A percentile compares a stretch with the other conserved stretches of the same genome.
Evolutionary conservation across 2,888 invertebrate species (phyloP).

Genomic region (Limenitis camilla): DNA sequence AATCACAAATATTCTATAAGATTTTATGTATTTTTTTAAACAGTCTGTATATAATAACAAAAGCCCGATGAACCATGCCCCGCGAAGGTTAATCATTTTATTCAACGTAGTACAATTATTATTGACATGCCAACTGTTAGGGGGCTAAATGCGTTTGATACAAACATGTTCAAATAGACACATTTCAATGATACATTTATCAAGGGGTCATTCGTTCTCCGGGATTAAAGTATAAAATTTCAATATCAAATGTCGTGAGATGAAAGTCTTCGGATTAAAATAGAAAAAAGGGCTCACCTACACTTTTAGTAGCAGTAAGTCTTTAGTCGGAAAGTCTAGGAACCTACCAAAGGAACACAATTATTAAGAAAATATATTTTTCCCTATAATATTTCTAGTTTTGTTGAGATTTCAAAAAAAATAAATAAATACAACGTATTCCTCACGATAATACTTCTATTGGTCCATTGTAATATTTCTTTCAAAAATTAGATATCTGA

Average conservation of each 20-base stretch:
- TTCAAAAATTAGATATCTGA: too few relatives aligned
- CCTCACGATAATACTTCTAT: too few relatives aligned
- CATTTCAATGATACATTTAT: constrained; percentile 11
- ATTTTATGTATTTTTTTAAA: background rate
- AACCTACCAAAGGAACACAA: too few relatives aligned
- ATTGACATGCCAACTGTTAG: constrained; percentile 67
- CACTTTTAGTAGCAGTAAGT: too few relatives aligned
- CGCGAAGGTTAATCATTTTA: constrained; percentile 69
- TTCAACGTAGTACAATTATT: constrained; percentile 67
- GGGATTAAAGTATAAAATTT: background rate
- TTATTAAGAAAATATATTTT: too few relatives aligned
- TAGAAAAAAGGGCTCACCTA: too few relatives aligned
- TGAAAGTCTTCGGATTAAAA: too few relatives aligned
- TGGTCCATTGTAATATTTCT: too few relatives aligned
- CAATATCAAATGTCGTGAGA: background rate
- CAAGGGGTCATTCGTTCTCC: constrained; percentile 1
- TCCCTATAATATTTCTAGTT: too few relatives aligned
- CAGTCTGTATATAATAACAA: constrained; percentile 8
- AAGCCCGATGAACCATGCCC: constrained; percentile 34
- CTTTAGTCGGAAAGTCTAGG: too few relatives aligned
- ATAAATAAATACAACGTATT: too few relatives aligned
- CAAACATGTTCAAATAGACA: constrained; percentile 50
- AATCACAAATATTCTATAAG: background rate
- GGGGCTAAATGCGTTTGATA: constrained; percentile 47
- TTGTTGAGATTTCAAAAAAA: too few relatives aligned